Conservation (phyloP, 2,113 vertebrate species). For the Lethenteron camtschaticum region DNA sequence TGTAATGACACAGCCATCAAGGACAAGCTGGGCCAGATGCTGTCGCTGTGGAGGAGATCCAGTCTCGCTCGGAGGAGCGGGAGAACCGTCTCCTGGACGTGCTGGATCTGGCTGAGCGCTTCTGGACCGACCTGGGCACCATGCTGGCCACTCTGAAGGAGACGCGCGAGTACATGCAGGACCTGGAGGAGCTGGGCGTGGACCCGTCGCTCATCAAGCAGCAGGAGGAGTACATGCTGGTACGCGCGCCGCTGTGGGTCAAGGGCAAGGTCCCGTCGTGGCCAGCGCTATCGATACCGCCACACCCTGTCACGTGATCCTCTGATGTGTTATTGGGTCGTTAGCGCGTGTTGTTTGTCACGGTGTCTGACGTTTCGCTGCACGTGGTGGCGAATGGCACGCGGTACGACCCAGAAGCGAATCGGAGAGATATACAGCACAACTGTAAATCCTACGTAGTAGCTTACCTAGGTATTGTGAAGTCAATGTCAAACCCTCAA, state of each 20-base stretch:
- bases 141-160: conserved; percentile 74
- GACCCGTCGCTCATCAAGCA: conserved; percentile 98
- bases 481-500: no score
- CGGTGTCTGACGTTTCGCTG: no score
- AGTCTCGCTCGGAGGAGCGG: conserved; percentile 58
- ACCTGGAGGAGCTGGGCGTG: conserved; percentile 89
- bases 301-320: no score
- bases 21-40: conserved; percentile 62
- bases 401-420: no score
- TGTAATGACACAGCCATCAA: conserved; percentile 37
- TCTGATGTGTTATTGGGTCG: no score
- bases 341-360: no score
- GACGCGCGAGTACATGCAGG: conserved; percentile 75
- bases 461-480: no score
- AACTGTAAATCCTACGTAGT: no score
- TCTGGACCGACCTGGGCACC: conserved; percentile 88
- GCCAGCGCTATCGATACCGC: no score
- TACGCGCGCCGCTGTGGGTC: conserved; percentile 13
- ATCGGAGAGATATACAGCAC: no score
- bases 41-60: conserved; percentile 95
- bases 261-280: no score
- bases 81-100: conserved; percentile 86
- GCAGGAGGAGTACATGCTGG: conserved; percentile 87
- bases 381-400: no score
- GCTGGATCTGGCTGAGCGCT: conserved; percentile 74